Percentiles rank a stretch among this genome's conserved stretches.
Evolutionary conservation across 2,888 invertebrate species (phyloP).

Genomic region (Craniophora ligustri): DNA sequence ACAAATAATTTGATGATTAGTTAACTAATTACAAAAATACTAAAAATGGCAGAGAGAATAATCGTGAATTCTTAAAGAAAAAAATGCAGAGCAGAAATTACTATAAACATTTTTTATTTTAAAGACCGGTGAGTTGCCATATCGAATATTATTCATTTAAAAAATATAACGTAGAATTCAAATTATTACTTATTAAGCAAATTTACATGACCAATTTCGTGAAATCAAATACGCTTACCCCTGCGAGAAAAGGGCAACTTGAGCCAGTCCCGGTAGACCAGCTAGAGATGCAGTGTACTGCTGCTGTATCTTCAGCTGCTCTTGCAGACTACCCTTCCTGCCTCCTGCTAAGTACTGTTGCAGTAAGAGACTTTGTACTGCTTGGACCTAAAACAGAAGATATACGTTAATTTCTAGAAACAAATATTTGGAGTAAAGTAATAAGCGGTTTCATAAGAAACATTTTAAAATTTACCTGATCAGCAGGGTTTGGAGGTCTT

Average conservation of each 20-base stretch:
- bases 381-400: slow-evolving; percentile 74
- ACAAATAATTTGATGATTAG: not conserved
- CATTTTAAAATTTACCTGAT: slow-evolving; percentile 69
- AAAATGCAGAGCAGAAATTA: too few relatives aligned
- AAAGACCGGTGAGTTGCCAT: too few relatives aligned
- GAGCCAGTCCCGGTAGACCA: slow-evolving; percentile 80
- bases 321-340: slow-evolving; percentile 80
- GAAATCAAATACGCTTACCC: slow-evolving; percentile 68
- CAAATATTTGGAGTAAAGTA: too few relatives aligned
- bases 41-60: too few relatives aligned
- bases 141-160: too few relatives aligned
- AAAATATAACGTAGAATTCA: too few relatives aligned
- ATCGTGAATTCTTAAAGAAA: too few relatives aligned
- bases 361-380: slow-evolving; percentile 83
- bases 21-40: not conserved
- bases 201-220: not conserved
- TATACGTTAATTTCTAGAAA: not conserved
- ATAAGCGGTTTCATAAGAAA: not conserved
- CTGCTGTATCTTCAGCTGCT: slow-evolving; percentile 84
- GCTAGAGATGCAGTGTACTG: slow-evolving; percentile 84
- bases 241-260: slow-evolving; percentile 84
- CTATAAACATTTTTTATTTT: too few relatives aligned
- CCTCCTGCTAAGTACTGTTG: slow-evolving; percentile 85
- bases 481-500: slow-evolving; percentile 82
- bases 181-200: too few relatives aligned